Evolutionary conservation across 1,140 invertebrate species (phyloP).

Genomic region (Patella vulgata): DNA sequence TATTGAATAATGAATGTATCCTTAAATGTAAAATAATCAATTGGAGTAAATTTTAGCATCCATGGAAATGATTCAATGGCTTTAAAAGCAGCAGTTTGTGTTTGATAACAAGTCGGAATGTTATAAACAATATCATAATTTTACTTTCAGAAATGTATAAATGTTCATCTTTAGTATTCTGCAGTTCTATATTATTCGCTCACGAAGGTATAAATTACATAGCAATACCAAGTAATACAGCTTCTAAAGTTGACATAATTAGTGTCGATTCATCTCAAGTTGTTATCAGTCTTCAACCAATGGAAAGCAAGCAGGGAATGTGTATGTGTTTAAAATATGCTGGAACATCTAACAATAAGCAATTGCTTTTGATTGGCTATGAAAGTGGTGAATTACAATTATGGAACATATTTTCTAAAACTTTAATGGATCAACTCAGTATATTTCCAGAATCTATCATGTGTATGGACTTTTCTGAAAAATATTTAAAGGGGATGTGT

Average conservation of each 20-base stretch:
- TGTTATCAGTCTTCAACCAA: slow-evolving; percentile 20
- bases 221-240: slow-evolving; percentile 19
- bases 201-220: too few relatives aligned
- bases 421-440: slow-evolving; percentile 21
- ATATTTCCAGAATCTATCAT: slow-evolving; percentile 42
- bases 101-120: too few relatives aligned
- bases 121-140: too few relatives aligned
- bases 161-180: too few relatives aligned
- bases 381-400: slow-evolving; percentile 50
- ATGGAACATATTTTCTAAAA: slow-evolving; percentile 40
- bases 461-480: slow-evolving; percentile 37
- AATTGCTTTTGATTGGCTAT: slow-evolving; percentile 44
- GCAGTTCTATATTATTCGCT: too few relatives aligned
- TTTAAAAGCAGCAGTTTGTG: too few relatives aligned
- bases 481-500: slow-evolving; percentile 31
- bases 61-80: too few relatives aligned
- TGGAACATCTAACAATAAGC: neutral
- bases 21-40: too few relatives aligned
- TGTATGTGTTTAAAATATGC: slow-evolving; percentile 31
- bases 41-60: too few relatives aligned
- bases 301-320: slow-evolving; percentile 41
- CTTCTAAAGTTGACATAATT: slow-evolving; percentile 27
- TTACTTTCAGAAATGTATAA: too few relatives aligned
- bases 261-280: slow-evolving; percentile 17
- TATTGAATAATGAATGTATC: too few relatives aligned